Conservation (phyloP, 1,140 invertebrate genomes). For the Pogonomyrmex californicus region DNA sequence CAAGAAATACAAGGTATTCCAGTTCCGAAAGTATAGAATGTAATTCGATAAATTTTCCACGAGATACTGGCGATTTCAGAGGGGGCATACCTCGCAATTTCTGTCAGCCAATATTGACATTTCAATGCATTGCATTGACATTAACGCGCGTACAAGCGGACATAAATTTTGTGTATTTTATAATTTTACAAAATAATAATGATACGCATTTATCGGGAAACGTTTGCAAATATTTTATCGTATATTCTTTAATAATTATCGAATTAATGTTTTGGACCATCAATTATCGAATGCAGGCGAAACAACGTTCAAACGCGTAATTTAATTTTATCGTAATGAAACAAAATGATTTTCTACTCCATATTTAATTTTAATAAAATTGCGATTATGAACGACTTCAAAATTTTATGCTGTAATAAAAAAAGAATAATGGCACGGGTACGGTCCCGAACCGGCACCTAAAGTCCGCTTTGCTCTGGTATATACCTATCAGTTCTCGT, state of each 20-base stretch:
- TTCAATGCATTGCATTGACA: constrained; percentile 9
- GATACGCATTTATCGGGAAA: constrained; percentile 7
- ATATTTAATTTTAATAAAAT: constrained; percentile 35
- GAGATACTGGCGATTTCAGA: constrained; percentile 26
- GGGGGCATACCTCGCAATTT: constrained; percentile 51
- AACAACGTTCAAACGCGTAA: background rate
- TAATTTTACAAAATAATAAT: constrained; percentile 54
- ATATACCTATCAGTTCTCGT: constrained; percentile 53
- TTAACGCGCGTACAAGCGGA: background rate
- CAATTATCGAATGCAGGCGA: constrained; percentile 4
- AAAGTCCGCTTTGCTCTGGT: background rate
- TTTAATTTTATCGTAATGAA: constrained; percentile 43
- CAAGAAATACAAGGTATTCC: constrained; percentile 59
- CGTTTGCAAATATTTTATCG: constrained; percentile 39
- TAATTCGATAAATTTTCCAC: constrained; percentile 63
- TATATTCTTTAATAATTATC: constrained; percentile 53
- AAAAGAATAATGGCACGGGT: background rate
- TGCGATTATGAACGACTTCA: constrained; percentile 1
- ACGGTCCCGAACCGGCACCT: background rate
- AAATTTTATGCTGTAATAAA: constrained; percentile 30
- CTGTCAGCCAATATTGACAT: constrained; percentile 61
- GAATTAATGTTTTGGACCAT: constrained; percentile 17
- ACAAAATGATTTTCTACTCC: background rate
- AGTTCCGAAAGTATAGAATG: constrained; percentile 53
- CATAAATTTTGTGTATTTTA: constrained; percentile 44